phyloP scores from a whole-genome alignment of 2,888 invertebrate genomes.

The Neoascia interrupta region DNA sequence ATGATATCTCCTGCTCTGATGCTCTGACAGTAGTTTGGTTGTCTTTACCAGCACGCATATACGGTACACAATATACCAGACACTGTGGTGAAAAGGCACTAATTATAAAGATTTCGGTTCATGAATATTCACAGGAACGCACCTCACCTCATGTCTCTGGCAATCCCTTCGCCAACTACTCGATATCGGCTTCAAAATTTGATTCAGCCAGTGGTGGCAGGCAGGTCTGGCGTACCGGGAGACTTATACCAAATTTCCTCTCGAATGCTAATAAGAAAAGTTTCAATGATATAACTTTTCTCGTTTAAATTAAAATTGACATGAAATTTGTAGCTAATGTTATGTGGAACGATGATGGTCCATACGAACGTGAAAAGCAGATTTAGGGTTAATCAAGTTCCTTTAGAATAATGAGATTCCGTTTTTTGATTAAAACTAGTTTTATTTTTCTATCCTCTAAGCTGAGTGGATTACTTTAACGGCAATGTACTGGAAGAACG shows the following conservation, averaged over 20 bases:
- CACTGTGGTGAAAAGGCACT: constrained; percentile 44
- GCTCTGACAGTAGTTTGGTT: not conserved
- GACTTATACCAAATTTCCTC: constrained; percentile 62
- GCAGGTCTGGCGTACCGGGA: not conserved
- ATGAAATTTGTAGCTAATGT: constrained; percentile 68
- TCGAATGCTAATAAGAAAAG: constrained; percentile 69
- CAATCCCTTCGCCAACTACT: constrained; percentile 56
- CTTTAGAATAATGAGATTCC: no score
- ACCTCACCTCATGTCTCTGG: constrained; percentile 52
- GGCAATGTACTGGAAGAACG: no score
- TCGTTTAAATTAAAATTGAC: constrained; percentile 70
- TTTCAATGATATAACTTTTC: constrained; percentile 70
- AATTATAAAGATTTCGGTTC: constrained; percentile 64
- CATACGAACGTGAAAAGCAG: constrained; percentile 57
- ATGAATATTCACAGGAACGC: constrained; percentile 67
- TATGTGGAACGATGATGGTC: constrained; percentile 64
- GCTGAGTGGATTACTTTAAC: no score
- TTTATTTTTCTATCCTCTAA: no score
- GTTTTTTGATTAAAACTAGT: no score
- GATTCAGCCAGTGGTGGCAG: constrained; percentile 11
- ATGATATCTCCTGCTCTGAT: not conserved
- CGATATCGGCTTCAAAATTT: constrained; percentile 63
- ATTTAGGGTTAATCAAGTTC: constrained; percentile 57
- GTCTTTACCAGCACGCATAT: not conserved
- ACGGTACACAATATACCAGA: not conserved